Base-by-base conservation (phyloP, 2,797 vertebrate genomes). In the Sebastes umbrosus region DNA sequence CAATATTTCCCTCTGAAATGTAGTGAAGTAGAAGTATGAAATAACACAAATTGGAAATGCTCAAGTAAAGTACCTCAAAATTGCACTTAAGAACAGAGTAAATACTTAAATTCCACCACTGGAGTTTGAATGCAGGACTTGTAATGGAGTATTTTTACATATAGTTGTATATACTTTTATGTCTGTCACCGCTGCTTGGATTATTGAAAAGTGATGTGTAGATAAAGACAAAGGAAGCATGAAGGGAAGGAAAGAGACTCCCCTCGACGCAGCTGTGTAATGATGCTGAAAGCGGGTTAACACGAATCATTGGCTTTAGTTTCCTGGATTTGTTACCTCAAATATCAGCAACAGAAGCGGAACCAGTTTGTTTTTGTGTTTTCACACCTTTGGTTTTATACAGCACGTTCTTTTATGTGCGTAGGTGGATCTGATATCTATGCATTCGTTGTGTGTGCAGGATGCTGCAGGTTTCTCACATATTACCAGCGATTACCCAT, bases 401-500 rank as follows among this genome's bases (percentile, higher is more conserved):
- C 18, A 50, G 18, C 18, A 50, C 8, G 46, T 50, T 50, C 46
- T 50, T 81, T 60, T 31, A 25, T 43, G 22, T 12, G 63, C 36
- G 64, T 31, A 36, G n/a, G 71, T 68, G 68, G 32, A n/a, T 70
- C 58, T 43, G 27, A 34, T 69, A 50, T 67, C 39, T 22, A 29
- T 27, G 31, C 60, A 31, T 69, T 16, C n/a, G 4, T 82, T 36
- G 4, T 82, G 24, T 54, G 32, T 66, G 27, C 74, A 60, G 67
- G 27, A 55, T 25, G 39, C 73, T 7, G 43, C 39, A 43, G 12
- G 25, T 50, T 72, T 52, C 55, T 69, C 66, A 75, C 52, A 73
- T 60, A 66, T 83, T 64, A 55, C 58, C 71, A 71, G 72, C 34
- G 16, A 70, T 64, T 75, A 73, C 79, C 86, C 89, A 92, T 93